Evolutionary conservation across 1,140 invertebrate species (phyloP), one percentile per base, ranked within the genome.

Genomic region (Coenobita brevimanus): DNA sequence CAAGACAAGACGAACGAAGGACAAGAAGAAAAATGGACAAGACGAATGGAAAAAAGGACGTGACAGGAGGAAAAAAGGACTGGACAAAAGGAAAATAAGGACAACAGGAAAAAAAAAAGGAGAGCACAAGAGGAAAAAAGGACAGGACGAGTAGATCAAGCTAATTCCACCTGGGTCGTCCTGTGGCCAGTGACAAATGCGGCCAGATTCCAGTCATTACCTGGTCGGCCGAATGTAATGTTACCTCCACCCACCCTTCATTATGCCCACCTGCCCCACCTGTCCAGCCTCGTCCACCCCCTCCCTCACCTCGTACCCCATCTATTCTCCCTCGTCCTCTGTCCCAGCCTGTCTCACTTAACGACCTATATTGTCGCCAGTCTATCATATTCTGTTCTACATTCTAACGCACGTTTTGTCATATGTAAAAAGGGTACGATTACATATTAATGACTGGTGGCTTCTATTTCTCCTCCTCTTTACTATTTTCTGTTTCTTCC

Each of bases 191-290:
- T 81, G 78, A 81, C 78, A 81, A 81, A 81, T 81, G 78, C 21
- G 78, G 36, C 57, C 78, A 81, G 78, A 81, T 81, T 81, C 57
- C 78, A 24, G 57, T 81, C 78, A 81, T 81, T 81, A 81, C 57
- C 30, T 33, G 60, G 33, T 21, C 3, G 17, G 57, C 30, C 78
- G 67, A 21, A 41, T 64, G 78, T 81, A 81, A 81, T 81, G 57
- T 81, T 17, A 33, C 60, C 57, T 24, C 78, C 54, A 54, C 33
- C 43, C 78, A 81, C 78, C 78, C 15, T 21, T 38, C 78, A 81
- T 81, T 81, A 81, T 33, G 67, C 24, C 67, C 67, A 71, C 67
- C n/a, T 71, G 67, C 67, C 67, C 67, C n/a, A 30, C 10, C 27
- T 8, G 6, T 10, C 62, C 62, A 24, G 3, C n/a, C 62, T 24